Conservation (phyloP, 2,888 invertebrate genomes). For the Tetranychus piercei region DNA sequence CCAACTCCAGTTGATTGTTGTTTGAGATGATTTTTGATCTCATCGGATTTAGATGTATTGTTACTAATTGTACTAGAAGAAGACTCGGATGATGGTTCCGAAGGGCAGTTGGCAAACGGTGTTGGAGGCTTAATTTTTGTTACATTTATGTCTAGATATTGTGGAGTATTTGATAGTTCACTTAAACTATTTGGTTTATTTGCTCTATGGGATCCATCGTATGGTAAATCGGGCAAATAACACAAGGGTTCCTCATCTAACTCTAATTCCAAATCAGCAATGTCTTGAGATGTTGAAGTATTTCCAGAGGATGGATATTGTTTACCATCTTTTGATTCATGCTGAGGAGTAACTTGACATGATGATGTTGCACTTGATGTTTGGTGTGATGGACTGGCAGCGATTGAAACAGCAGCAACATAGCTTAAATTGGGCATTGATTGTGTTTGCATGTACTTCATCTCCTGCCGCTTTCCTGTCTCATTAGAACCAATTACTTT, state of each 20-base stretch:
- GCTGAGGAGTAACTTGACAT: constrained; percentile 18
- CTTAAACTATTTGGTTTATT: background rate
- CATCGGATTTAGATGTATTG: background rate
- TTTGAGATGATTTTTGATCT: background rate
- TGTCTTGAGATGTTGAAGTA: constrained; percentile 27
- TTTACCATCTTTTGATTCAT: constrained; percentile 15
- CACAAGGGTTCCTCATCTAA: constrained; percentile 24
- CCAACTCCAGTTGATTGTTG: background rate
- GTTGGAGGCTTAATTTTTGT: background rate
- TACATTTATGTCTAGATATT: background rate
- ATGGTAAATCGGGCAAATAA: constrained; percentile 13
- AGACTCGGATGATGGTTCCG: background rate
- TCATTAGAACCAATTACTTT: background rate
- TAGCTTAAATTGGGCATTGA: constrained; percentile 25
- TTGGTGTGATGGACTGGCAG: background rate
- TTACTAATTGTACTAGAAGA: background rate
- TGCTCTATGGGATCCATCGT: background rate
- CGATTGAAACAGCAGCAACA: background rate
- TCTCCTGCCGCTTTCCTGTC: background rate
- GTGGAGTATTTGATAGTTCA: background rate
- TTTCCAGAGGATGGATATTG: constrained; percentile 25
- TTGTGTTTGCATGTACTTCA: constrained; percentile 15
- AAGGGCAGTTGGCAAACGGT: background rate
- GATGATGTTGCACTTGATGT: constrained; percentile 5
- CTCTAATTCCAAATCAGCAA: constrained; percentile 25